Base-by-base conservation (phyloP, 1,140 invertebrate genomes). In the Akabosia matsudoensis region DNA sequence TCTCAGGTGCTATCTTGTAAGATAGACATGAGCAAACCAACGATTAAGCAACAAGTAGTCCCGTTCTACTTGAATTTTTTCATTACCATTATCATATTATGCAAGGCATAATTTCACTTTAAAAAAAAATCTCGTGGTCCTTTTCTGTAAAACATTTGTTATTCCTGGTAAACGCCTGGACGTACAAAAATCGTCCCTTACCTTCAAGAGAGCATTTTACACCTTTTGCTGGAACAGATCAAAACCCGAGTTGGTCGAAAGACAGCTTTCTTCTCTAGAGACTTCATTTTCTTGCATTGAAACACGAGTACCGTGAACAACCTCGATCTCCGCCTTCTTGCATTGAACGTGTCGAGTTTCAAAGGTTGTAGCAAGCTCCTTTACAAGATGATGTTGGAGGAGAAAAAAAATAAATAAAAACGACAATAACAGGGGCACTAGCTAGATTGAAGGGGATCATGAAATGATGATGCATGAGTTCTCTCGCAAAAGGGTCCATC, bases 251-350 rank as follows among this genome's bases (percentile, higher is more conserved):
- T 51, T 51, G n/a, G n/a, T n/a, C n/a, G n/a, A n/a, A n/a, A n/a
- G n/a, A n/a, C n/a, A n/a, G 24, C 61, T 67, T 28, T 31, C 30
- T 67, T 67, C 61, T 67, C 30, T 22, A 30, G 28, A 30, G 10
- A 67, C 61, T 67, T 67, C 61, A 67, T 67, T 67, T 45, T 28
- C 30, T 24, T 31, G 30, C 61, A 67, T 67, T 67, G 61, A 67
- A 67, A 67, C 61, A 30, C 31, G 61, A 67, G 61, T 67, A 67
- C 61, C 61, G 61, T 67, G 61, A 67, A 67, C 61, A 67, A 67
- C 61, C 61, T 67, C 61, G 61, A 67, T 67, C 61, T 67, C 61
- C 54, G 54, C 54, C 54, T 56, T 56, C 13, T 56, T 16, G 54
- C 54, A 56, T 56, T 10, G 54, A 24, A 56, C 54, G 54, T 56